These are phyloP conservation scores for Sebastes vulpes DNA, from an alignment of 2,797 vertebrate genomes.

Conservation along the genomic window DNA sequence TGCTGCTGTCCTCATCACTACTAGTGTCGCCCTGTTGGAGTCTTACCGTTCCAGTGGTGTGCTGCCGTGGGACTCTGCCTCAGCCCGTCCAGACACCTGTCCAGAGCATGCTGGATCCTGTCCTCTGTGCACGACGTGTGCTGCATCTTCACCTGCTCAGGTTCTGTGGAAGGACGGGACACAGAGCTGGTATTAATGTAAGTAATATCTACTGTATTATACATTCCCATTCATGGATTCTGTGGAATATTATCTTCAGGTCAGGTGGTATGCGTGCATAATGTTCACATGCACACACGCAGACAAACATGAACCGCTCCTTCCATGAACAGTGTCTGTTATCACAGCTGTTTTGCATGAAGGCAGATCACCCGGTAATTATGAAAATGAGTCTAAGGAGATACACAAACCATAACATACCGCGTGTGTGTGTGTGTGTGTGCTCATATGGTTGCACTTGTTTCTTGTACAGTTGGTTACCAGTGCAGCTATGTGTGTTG, in stretches of 20 bases:
- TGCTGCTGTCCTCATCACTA: neutral
- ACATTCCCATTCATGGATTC: constrained; percentile 13
- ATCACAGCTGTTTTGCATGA: constrained; percentile 71
- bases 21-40: neutral
- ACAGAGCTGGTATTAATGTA: neutral
- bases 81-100: constrained; percentile 93
- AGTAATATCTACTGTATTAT: neutral
- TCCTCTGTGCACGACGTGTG: constrained; percentile 98
- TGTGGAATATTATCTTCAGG: constrained; percentile 25
- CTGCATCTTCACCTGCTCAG: constrained; percentile 95
- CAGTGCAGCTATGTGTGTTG: neutral
- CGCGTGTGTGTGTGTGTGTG: neutral
- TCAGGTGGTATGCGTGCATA: neutral
- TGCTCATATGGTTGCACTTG: neutral
- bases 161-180: constrained; percentile 70
- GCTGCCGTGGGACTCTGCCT: constrained; percentile 81
- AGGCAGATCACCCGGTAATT: constrained; percentile 15
- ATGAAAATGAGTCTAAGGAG: constrained; percentile 62
- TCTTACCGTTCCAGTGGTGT: constrained; percentile 92
- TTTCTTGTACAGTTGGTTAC: neutral
- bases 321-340: constrained; percentile 34
- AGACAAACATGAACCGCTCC: neutral
- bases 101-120: constrained; percentile 96
- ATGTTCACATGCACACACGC: neutral
- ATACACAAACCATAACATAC: constrained; percentile 27